Evolutionary conservation across 1,140 invertebrate species (phyloP), one percentile per base, ranked within the genome.

Genomic region (Lethrus apterus): DNA sequence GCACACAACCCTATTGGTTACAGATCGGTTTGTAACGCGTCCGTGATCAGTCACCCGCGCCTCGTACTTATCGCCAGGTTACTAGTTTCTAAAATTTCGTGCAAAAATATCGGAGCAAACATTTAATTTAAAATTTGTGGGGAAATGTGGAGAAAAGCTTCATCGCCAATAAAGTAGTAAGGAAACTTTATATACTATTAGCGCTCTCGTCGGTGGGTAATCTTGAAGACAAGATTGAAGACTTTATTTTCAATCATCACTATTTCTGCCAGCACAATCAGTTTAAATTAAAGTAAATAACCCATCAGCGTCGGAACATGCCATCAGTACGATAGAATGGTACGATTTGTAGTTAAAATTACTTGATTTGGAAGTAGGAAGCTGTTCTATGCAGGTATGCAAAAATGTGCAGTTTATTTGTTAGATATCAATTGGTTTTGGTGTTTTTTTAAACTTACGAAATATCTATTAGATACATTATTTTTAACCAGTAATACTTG

Each of bases 321-420:
- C 40, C 21, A 43, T 2, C 13, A 26, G 8, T 4, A 29, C 8
- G 4, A 23, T 20, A 19, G 18, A 21, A 18, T 43, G 26, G 23
- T 15, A 43, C 4, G 7, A 2, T 15, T 43, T 43, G 18, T 29
- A 30, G 23, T 43, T 43, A 10, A 29, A 43, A 13, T 43, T 29
- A 2, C 2, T 10, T 2, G 40, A 43, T 17, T 15, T 15, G 14
- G 15, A 41, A 23, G 26, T 43, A 42, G 18, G 33, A 26, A 42
- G 44, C 41, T 38, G 14, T 18, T 43, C 5, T 44, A 56, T 47
- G n/a, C n/a, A n/a, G n/a, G n/a, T n/a, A n/a, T n/a, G n/a, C n/a
- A n/a, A n/a, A n/a, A n/a, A n/a, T n/a, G n/a, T n/a, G n/a, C n/a
- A n/a, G n/a, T n/a, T n/a, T n/a, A n/a, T n/a, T n/a, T n/a, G n/a